phyloP scores from a whole-genome alignment of 1,140 invertebrate genomes.

The Trichoplusia ni region DNA sequence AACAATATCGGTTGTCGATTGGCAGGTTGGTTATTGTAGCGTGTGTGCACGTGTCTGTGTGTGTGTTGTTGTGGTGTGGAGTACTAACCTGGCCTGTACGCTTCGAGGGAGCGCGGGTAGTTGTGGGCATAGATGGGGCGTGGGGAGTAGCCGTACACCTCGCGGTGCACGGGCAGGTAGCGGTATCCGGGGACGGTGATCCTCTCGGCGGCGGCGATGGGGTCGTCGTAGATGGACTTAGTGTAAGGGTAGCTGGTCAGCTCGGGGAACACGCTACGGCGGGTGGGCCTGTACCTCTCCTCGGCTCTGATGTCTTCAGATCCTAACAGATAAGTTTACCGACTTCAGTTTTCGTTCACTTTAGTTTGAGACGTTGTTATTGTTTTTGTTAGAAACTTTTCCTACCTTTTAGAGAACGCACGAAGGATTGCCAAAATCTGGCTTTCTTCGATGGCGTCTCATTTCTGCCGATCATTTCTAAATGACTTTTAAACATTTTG shows the following conservation, averaged over 20 bases:
- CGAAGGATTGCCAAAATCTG: constrained; percentile 95
- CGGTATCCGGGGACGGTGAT: constrained; percentile 93
- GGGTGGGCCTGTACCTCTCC: constrained; percentile 86
- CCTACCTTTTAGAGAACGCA: constrained; percentile 93
- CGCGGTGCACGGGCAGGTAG: constrained; percentile 93
- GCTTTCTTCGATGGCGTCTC: constrained; percentile 95
- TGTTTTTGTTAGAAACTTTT: no score
- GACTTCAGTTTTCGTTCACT: no score
- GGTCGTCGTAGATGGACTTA: constrained; percentile 93
- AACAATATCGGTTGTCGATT: constrained; percentile 24
- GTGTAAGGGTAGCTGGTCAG: constrained; percentile 83
- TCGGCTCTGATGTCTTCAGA: constrained; percentile 94
- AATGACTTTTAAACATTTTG: constrained; percentile 94
- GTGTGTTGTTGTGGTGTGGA: constrained; percentile 8
- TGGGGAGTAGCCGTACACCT: constrained; percentile 93
- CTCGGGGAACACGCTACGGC: constrained; percentile 88
- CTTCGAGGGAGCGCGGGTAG: constrained; percentile 87
- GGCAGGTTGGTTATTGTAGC: constrained; percentile 37
- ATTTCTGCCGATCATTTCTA: constrained; percentile 95
- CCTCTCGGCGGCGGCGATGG: constrained; percentile 88
- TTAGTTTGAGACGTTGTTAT: no score
- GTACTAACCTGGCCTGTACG: constrained; percentile 93
- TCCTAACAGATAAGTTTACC: constrained; percentile 79
- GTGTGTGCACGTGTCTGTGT: constrained; percentile 19
- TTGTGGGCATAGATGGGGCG: constrained; percentile 92